These are phyloP conservation scores for Sebastes itinus DNA, from an alignment of 2,797 vertebrate genomes.

Conservation along the genomic window DNA sequence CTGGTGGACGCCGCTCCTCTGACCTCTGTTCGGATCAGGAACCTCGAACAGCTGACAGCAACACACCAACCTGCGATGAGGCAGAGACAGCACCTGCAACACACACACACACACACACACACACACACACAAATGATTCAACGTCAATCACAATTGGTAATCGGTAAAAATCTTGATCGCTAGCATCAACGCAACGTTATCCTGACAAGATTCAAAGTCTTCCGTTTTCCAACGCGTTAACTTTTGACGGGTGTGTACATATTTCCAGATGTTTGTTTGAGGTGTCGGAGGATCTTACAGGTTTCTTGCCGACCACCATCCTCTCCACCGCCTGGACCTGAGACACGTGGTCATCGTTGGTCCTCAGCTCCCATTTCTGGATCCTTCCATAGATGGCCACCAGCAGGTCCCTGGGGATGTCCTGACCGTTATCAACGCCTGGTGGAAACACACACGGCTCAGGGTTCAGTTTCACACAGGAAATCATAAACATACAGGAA, in stretches of 20 bases:
- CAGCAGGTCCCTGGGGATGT: constrained; percentile 92
- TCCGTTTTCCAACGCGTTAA: background rate
- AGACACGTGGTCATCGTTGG: constrained; percentile 96
- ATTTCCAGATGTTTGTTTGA: background rate
- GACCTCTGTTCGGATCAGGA: constrained; percentile 91
- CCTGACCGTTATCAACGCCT: constrained; percentile 93
- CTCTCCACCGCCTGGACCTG: constrained; percentile 96
- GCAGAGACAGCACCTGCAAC: constrained; percentile 89
- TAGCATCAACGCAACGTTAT: too few relatives aligned
- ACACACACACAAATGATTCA: background rate
- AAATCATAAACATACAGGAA: background rate
- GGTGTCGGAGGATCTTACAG: constrained; percentile 78
- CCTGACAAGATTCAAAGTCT: too few relatives aligned
- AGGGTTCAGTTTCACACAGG: background rate
- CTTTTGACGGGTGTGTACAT: background rate
- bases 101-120: constrained; percentile 19
- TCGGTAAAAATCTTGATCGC: too few relatives aligned
- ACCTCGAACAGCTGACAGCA: constrained; percentile 96
- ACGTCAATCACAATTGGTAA: too few relatives aligned
- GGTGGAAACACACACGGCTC: background rate
- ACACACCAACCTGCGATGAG: constrained; percentile 92
- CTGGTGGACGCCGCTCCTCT: constrained; percentile 92
- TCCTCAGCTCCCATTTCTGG: constrained; percentile 93
- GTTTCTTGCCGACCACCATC: constrained; percentile 97
- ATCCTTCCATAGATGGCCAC: constrained; percentile 94